These are phyloP conservation scores for Panulirus ornatus DNA, from an alignment of 1,140 invertebrate species.

Conservation along the genomic window DNA sequence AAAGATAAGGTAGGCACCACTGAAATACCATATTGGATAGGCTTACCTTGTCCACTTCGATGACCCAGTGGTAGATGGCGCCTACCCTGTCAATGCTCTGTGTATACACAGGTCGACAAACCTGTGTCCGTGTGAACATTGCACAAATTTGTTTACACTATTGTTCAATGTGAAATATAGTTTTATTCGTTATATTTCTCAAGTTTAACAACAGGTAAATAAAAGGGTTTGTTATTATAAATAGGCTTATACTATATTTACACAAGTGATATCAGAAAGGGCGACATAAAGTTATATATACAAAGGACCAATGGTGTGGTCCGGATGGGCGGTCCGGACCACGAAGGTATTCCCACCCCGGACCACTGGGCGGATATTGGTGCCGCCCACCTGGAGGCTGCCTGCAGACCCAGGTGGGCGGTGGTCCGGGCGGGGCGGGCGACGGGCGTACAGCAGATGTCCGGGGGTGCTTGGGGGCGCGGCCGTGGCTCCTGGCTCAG, in stretches of 20 bases:
- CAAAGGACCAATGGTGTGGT: conserved; percentile 56
- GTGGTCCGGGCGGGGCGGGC: conserved; percentile 42
- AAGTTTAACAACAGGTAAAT: not conserved
- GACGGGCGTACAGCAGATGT: conserved; percentile 69
- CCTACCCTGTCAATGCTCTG: too few relatives aligned
- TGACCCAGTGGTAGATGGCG: too few relatives aligned
- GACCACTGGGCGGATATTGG: not conserved
- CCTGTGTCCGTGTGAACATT: too few relatives aligned
- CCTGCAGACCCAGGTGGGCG: conserved; percentile 17
- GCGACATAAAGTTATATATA: conserved; percentile 50
- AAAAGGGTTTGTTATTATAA: conserved; percentile 24
- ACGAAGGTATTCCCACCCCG: not conserved
- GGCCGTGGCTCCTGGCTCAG: conserved; percentile 3
- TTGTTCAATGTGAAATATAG: too few relatives aligned
- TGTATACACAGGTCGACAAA: too few relatives aligned
- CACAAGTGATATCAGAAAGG: conserved; percentile 68
- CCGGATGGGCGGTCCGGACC: conserved; percentile 57
- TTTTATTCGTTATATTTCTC: too few relatives aligned
- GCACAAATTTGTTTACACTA: too few relatives aligned
- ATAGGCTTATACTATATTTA: conserved; percentile 55
- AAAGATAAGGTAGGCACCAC: too few relatives aligned
- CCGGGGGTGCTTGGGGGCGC: conserved; percentile 63
- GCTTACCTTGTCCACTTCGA: too few relatives aligned
- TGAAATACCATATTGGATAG: too few relatives aligned
- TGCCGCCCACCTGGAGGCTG: conserved; percentile 2